Evolutionary conservation across 2,888 invertebrate genomes (phyloP).

Genomic region (Drosophila hamatofila): DNA sequence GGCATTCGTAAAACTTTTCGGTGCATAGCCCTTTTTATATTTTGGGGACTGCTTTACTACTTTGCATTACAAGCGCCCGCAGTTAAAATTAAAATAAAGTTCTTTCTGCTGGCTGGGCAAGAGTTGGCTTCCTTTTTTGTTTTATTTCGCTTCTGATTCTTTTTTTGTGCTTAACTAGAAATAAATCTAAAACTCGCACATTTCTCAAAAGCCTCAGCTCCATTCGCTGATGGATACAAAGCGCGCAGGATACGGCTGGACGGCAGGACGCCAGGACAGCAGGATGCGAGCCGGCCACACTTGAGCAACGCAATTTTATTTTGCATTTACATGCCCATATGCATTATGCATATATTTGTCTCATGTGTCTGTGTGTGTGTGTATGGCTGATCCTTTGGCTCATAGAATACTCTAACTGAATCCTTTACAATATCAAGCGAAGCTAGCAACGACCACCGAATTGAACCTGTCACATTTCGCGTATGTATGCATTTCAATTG

Average conservation of each 20-base stretch:
- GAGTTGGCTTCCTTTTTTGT: background rate
- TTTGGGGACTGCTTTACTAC: constrained; percentile 36
- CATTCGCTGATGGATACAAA: constrained; percentile 61
- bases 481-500: no score
- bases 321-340: constrained; percentile 79
- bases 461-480: no score
- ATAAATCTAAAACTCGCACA: constrained; percentile 80
- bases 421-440: background rate
- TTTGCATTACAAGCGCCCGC: constrained; percentile 75
- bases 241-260: constrained; percentile 47
- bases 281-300: constrained; percentile 73
- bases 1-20: constrained; percentile 36
- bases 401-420: constrained; percentile 29
- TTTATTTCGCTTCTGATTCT: background rate
- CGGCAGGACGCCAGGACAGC: constrained; percentile 59
- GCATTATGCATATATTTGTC: constrained; percentile 66
- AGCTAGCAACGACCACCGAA: background rate
- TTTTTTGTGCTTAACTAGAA: constrained; percentile 58
- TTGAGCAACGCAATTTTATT: constrained; percentile 75
- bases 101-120: constrained; percentile 54
- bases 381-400: constrained; percentile 10
- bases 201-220: constrained; percentile 54
- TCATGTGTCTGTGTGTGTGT: constrained; percentile 15
- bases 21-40: constrained; percentile 38
- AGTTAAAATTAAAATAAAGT: constrained; percentile 79